A percentile compares a stretch with the other conserved stretches of the same genome.
Conservation (phyloP, 2,113 vertebrate genomes). For the Thymallus thymallus region DNA sequence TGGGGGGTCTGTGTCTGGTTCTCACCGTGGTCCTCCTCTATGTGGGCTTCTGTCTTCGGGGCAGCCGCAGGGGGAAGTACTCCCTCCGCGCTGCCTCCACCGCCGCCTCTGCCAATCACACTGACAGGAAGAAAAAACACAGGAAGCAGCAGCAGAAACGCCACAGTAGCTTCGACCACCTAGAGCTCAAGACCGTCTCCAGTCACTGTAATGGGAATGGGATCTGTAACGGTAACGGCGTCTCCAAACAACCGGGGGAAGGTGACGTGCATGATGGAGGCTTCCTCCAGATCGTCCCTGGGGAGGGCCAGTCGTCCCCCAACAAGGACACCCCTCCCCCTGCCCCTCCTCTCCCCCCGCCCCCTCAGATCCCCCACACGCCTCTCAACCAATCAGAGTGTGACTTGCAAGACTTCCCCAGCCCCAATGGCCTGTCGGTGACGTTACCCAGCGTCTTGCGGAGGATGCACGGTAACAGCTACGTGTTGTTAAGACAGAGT, state of each 20-base stretch:
- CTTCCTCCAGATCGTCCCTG: slow-evolving; percentile 82
- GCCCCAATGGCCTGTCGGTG: slow-evolving; percentile 74
- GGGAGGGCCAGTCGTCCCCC: slow-evolving; percentile 62
- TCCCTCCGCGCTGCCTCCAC: slow-evolving; percentile 55
- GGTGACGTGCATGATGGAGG: slow-evolving; percentile 50
- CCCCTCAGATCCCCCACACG: slow-evolving; percentile 45
- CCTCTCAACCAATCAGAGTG: no score
- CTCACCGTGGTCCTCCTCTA: slow-evolving; percentile 83
- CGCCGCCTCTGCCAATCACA: slow-evolving; percentile 23
- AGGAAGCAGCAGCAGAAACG: slow-evolving; percentile 47
- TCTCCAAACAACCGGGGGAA: slow-evolving; percentile 58
- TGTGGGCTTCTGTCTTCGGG: slow-evolving; percentile 79
- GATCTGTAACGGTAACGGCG: slow-evolving; percentile 29
- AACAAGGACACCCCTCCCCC: slow-evolving; percentile 70
- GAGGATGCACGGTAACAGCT: slow-evolving; percentile 95
- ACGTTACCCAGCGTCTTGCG: slow-evolving; percentile 87
- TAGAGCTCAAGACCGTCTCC: slow-evolving; percentile 91
- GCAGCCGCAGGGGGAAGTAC: slow-evolving; percentile 78
- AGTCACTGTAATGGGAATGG: slow-evolving; percentile 78
- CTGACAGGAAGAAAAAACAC: slow-evolving; percentile 53
- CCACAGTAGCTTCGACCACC: slow-evolving; percentile 63
- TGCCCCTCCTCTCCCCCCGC: slow-evolving; percentile 75
- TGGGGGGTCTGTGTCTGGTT: slow-evolving; percentile 85
- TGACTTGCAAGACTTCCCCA: slow-evolving; percentile 40
- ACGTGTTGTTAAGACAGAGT: slow-evolving; percentile 88